phyloP scores from a whole-genome alignment of 1,140 invertebrate species.

The Sarcophaga peregrina region DNA sequence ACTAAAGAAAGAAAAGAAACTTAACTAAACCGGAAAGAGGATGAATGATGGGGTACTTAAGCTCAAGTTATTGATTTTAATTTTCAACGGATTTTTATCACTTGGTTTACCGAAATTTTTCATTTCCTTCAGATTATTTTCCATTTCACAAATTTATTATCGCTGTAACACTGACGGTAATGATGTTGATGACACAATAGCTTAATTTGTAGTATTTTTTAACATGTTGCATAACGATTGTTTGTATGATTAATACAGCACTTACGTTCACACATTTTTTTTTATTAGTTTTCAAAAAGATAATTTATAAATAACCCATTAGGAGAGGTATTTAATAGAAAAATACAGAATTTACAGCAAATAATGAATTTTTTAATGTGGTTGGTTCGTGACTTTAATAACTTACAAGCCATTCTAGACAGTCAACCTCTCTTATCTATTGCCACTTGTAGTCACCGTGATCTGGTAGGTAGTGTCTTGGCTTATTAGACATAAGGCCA shows the following conservation, averaged over 20 bases:
- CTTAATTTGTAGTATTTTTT: neutral
- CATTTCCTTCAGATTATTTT: neutral
- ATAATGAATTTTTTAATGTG: no score
- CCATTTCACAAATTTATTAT: neutral
- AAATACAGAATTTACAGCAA: no score
- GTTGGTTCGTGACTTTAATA: neutral
- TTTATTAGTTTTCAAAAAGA: neutral
- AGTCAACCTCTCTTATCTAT: neutral
- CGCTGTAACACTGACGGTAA: neutral
- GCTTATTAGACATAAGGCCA: no score
- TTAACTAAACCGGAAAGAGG: neutral
- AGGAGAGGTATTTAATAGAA: neutral
- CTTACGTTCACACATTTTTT: neutral
- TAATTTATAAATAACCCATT: conserved; percentile 10
- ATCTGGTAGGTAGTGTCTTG: no score
- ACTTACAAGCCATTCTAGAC: neutral
- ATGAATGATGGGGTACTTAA: neutral
- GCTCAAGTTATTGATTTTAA: neutral
- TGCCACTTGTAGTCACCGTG: no score
- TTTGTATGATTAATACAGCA: neutral
- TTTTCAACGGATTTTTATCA: neutral
- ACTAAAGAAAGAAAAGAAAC: neutral
- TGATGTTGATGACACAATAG: neutral
- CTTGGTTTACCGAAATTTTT: neutral
- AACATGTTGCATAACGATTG: conserved; percentile 7